Percentiles rank a stretch among this genome's conserved stretches.
phyloP scores from a whole-genome alignment of 2,888 invertebrate species.

The Lymantria dispar region DNA sequence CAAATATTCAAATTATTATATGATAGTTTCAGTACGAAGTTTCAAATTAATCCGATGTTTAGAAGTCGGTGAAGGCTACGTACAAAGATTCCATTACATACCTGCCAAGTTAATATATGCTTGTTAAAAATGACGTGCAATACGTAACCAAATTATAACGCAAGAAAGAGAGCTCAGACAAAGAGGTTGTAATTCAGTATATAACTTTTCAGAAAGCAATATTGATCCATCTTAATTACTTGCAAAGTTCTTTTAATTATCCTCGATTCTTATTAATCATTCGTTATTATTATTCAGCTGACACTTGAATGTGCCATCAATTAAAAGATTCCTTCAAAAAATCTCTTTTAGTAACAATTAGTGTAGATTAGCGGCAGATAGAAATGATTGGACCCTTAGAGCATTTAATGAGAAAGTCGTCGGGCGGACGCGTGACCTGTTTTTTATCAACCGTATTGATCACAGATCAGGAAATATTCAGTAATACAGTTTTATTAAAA shows the following conservation, averaged over 20 bases:
- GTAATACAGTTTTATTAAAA: no score
- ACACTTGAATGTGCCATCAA: constrained; percentile 2
- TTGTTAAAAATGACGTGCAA: no score
- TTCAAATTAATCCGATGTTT: no score
- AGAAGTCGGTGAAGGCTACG: no score
- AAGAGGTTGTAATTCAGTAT: background rate
- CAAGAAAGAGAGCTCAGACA: no score
- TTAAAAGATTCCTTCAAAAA: constrained; percentile 7
- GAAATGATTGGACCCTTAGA: constrained; percentile 44
- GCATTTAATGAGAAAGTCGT: constrained; percentile 59
- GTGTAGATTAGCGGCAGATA: constrained; percentile 47
- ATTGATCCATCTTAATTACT: background rate
- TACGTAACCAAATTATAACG: no score
- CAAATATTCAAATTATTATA: no score
- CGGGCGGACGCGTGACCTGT: constrained; percentile 52
- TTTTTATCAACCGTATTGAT: constrained; percentile 11
- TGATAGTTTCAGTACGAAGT: no score
- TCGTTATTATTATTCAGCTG: background rate
- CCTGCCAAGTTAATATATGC: no score
- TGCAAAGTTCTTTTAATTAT: background rate
- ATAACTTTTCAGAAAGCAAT: background rate
- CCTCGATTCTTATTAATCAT: background rate
- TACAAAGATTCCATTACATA: no score
- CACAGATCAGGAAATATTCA: no score
- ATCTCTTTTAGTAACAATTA: constrained; percentile 37